A percentile compares a stretch with the other conserved stretches of the same genome.
These are phyloP conservation scores for Sebastes iracundus DNA, from an alignment of 2,797 vertebrate genomes.

Conservation along the genomic window DNA sequence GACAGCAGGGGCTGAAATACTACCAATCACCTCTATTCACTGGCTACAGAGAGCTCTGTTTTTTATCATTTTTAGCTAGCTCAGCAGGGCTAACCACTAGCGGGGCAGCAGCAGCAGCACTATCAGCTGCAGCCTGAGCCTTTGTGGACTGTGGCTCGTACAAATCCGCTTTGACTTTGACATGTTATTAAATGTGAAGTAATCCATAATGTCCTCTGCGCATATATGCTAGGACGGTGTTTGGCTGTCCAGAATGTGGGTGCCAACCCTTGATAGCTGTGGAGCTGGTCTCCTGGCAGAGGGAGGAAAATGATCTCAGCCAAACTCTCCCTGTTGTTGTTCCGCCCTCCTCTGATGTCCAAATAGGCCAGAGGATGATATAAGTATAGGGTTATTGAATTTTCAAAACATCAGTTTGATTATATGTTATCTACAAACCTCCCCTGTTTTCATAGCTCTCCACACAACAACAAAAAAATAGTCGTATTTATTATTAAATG, in stretches of 20 bases:
- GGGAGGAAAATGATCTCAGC: background rate
- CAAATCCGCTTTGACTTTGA: conserved; percentile 65
- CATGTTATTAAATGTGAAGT: conserved; percentile 59
- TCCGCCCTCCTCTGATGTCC: background rate
- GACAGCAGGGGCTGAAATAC: background rate
- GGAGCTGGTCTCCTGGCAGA: background rate
- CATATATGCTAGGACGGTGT: conserved; percentile 1
- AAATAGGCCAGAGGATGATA: conserved; percentile 2
- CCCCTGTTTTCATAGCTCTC: background rate
- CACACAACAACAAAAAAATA: background rate
- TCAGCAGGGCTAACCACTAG: conserved; percentile 30
- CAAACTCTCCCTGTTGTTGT: conserved; percentile 1
- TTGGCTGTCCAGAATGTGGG: conserved; percentile 7
- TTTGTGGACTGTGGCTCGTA: conserved; percentile 26
- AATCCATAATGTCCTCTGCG: conserved; percentile 55
- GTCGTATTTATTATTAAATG: background rate
- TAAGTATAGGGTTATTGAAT: background rate
- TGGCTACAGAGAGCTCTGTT: background rate
- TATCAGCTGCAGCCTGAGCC: conserved; percentile 44
- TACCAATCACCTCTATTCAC: background rate
- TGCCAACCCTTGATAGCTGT: conserved; percentile 5
- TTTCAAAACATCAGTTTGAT: background rate
- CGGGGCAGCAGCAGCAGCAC: background rate
- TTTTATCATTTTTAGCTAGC: conserved; percentile 8
- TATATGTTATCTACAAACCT: background rate